Percentiles rank a stretch among this genome's conserved stretches.
Conservation (phyloP, 2,113 vertebrate species). For the Engraulis encrasicolus region DNA sequence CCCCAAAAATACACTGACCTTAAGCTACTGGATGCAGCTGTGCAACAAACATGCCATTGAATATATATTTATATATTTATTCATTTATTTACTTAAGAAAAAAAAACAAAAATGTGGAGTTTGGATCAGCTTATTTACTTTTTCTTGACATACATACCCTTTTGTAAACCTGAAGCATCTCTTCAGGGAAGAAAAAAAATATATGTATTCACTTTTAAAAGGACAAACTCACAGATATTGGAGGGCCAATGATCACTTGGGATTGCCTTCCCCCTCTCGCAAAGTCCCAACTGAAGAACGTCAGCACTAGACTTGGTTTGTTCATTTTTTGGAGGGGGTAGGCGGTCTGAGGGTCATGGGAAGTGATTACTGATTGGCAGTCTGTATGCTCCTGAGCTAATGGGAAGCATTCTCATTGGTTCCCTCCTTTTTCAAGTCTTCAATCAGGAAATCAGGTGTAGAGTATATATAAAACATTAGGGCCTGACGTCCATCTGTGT, state of each 20-base stretch:
- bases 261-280: slow-evolving; percentile 61
- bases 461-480: slow-evolving; percentile 20
- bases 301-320: slow-evolving; percentile 67
- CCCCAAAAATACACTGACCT: slow-evolving; percentile 74
- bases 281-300: slow-evolving; percentile 65
- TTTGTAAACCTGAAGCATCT: slow-evolving; percentile 73
- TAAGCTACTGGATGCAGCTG: slow-evolving; percentile 64
- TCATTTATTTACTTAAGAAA: slow-evolving; percentile 39
- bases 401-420: slow-evolving; percentile 61
- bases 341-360: neutral
- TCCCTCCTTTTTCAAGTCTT: slow-evolving; percentile 75
- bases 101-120: slow-evolving; percentile 64
- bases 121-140: slow-evolving; percentile 81
- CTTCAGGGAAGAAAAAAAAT: slow-evolving; percentile 68
- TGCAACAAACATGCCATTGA: slow-evolving; percentile 77
- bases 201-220: slow-evolving; percentile 62
- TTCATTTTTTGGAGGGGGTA: slow-evolving; percentile 19
- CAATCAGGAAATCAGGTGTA: slow-evolving; percentile 68
- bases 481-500: slow-evolving; percentile 10
- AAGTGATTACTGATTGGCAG: slow-evolving; percentile 48
- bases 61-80: slow-evolving; percentile 48
- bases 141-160: slow-evolving; percentile 77
- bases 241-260: slow-evolving; percentile 63
- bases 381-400: slow-evolving; percentile 72
- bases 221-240: slow-evolving; percentile 70